phyloP scores from a whole-genome alignment of 2,888 invertebrate genomes.

The Camptogramma bilineatum region DNA sequence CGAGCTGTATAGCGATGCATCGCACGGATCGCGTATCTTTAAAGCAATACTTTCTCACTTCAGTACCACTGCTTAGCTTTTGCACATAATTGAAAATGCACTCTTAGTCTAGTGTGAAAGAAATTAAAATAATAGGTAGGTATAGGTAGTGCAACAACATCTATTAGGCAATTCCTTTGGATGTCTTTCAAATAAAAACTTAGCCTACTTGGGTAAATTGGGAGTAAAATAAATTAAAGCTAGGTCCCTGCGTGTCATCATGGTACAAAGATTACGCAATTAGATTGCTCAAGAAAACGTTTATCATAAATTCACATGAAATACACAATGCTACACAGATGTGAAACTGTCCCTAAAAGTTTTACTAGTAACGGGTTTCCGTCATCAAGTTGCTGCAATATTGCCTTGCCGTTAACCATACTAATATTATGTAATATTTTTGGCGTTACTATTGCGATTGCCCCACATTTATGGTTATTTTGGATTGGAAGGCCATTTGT shows the following conservation, averaged over 20 bases:
- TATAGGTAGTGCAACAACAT: no score
- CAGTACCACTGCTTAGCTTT: no score
- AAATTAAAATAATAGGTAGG: no score
- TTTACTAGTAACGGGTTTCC: not conserved
- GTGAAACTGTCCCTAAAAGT: not conserved
- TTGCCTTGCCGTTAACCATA: no score
- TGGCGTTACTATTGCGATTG: not conserved
- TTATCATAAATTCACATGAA: not conserved
- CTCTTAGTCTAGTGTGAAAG: no score
- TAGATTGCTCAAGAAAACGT: not conserved
- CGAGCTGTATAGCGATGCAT: no score
- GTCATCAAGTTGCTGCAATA: not conserved
- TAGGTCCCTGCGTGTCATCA: not conserved
- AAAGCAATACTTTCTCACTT: no score
- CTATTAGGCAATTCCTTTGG: no score
- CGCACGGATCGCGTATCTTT: no score
- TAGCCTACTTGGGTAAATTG: no score
- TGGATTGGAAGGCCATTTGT: not conserved
- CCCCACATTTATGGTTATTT: not conserved
- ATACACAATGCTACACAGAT: not conserved
- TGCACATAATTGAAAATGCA: no score
- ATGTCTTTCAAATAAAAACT: no score
- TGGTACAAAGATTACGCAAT: not conserved
- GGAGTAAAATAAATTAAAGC: not conserved
- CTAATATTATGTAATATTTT: not conserved